These are phyloP conservation scores for Scaptomyza polygonia DNA, from an alignment of 2,888 invertebrate species.

Conservation along the genomic window DNA sequence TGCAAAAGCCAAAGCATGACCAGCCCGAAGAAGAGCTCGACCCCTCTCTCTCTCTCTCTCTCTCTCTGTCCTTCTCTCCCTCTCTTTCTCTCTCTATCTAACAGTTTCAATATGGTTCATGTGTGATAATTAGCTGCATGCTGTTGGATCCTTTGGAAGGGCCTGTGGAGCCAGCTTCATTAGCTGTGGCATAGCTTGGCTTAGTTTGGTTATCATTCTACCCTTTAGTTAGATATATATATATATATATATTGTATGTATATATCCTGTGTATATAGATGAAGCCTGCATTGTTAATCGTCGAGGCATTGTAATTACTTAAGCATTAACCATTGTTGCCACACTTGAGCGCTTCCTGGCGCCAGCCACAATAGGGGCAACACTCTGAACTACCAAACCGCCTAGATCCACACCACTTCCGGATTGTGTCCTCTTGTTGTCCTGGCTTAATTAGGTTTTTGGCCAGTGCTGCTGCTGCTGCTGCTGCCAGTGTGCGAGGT, in stretches of 20 bases:
- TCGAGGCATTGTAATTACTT: slow-evolving; percentile 78
- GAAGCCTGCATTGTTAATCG: slow-evolving; percentile 74
- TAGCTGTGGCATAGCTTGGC: slow-evolving; percentile 32
- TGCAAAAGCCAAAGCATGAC: slow-evolving; percentile 9
- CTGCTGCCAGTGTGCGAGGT: slow-evolving; percentile 27
- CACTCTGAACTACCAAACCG: background rate
- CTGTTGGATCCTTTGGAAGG: slow-evolving; percentile 38
- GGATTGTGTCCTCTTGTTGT: slow-evolving; percentile 35
- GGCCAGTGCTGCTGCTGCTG: slow-evolving; percentile 56
- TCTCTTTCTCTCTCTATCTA: background rate
- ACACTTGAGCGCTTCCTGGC: slow-evolving; percentile 73
- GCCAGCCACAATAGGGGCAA: slow-evolving; percentile 42
- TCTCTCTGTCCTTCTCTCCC: background rate
- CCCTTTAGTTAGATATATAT: no score
- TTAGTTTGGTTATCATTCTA: no score
- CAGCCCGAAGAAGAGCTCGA: background rate
- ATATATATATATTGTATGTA: background rate
- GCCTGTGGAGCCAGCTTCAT: slow-evolving; percentile 60
- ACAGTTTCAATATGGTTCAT: slow-evolving; percentile 38
- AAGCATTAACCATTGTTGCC: slow-evolving; percentile 77
- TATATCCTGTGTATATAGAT: background rate
- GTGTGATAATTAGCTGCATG: slow-evolving; percentile 70
- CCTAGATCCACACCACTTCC: slow-evolving; percentile 33
- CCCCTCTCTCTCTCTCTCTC: background rate
- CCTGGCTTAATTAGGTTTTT: slow-evolving; percentile 78